These are phyloP conservation scores for Pentamera pediparva DNA, from an alignment of 53 echinoderm and acorn worm species.

Conservation along the genomic window DNA sequence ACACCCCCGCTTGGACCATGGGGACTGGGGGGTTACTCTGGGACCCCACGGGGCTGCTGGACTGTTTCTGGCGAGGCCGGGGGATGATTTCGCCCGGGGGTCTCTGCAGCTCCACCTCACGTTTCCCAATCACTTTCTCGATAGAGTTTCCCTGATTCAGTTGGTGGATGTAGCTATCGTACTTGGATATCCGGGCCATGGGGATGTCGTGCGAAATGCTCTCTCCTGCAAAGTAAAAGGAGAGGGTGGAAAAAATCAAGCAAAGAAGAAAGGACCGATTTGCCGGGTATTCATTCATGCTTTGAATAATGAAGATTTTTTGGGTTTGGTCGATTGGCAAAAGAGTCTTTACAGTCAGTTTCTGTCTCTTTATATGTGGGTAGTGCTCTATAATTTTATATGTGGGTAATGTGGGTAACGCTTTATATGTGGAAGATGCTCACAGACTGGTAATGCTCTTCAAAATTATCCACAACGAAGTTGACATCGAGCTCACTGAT, in stretches of 20 bases:
- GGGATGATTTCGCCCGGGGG: conserved; percentile 78
- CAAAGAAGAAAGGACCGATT: background rate
- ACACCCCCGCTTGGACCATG: conserved; percentile 3
- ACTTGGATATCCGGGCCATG: conserved; percentile 87
- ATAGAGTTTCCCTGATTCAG: conserved; percentile 92
- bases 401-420: too few species aligned
- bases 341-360: background rate
- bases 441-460: too few species aligned
- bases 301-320: background rate
- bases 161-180: conserved; percentile 97
- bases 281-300: background rate
- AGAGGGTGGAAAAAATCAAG: background rate
- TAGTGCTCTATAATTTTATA: too few species aligned
- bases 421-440: too few species aligned
- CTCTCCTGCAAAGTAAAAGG: conserved; percentile 55
- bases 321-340: background rate
- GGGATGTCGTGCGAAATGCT: conserved; percentile 83
- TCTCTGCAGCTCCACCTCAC: conserved; percentile 70
- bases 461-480: too few species aligned
- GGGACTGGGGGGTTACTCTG: background rate
- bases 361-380: background rate
- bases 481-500: too few species aligned
- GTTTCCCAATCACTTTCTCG: conserved; percentile 82
- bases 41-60: conserved; percentile 21
- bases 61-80: conserved; percentile 70